Base-by-base conservation (phyloP, 2,113 vertebrate species). In the Pluvialis apricaria region DNA sequence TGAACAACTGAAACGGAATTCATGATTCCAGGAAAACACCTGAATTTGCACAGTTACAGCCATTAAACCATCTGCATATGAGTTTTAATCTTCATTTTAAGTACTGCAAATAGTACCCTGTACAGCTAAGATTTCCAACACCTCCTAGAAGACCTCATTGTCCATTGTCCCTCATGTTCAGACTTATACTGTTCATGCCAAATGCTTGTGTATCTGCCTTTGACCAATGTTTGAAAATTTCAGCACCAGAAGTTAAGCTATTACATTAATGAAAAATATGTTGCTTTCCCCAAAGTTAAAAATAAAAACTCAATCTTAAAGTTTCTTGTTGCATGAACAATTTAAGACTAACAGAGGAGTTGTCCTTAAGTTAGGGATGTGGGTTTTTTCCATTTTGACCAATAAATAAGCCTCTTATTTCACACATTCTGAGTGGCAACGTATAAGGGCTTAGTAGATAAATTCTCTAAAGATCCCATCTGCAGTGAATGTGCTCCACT, bases 1-100 rank as follows among this genome's bases (percentile, higher is more conserved):
- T 70, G 69, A 97, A 96, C 75, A 96, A 96, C 89, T 83, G 96
- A 97, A 98, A 98, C 97, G 96, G 94, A 96, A 96, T 96, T 95
- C 26, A 96, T 71, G 58, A 55, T 91, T 97, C 80, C 80, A 96
- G 92, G 87, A 95, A 97, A 97, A 95, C 71, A 93, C 45, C 90
- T 77, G 85, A 90, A 94, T 98, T 97, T 97, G 80, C 36, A 65
- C 47, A 82, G 45, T 92, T 90, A 92, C 21, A 95, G 65, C 58
- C 86, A 96, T 92, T 82, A 94, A 86, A 92, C 91, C 95, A 78
- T 96, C 96, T 97, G 93, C 42, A 87, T 82, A 51, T 57, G 54
- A 96, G 54, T 92, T 94, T 96, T 73, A 76, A 60, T 96, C 92
- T 97, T 96, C 57, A 96, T 95, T 97, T 94, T 92, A 95, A 92